phyloP scores from a whole-genome alignment of 2,797 vertebrate genomes.

The Sebastes nivosus region DNA sequence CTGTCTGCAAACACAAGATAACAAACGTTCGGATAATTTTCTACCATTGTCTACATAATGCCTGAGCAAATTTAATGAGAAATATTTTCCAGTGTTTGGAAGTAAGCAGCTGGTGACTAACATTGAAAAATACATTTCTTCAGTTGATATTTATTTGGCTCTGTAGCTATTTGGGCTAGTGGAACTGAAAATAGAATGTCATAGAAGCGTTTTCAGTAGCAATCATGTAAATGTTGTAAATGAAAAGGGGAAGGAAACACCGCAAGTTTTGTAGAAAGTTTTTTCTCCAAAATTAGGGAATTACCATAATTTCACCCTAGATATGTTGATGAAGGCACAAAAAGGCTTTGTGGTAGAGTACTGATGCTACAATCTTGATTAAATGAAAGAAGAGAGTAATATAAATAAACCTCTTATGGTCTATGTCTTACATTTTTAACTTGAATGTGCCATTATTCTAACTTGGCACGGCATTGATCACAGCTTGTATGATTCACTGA shows the following conservation, averaged over 20 bases:
- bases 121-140: background rate
- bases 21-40: background rate
- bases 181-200: background rate
- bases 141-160: background rate
- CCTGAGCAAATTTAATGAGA: background rate
- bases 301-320: background rate
- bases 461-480: constrained; percentile 22
- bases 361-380: constrained; percentile 1
- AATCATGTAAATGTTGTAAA: background rate
- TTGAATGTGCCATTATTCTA: constrained; percentile 21
- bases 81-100: background rate
- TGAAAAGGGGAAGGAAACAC: background rate
- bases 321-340: background rate
- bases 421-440: constrained; percentile 11
- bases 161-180: no score
- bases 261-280: background rate
- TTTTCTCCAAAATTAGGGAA: background rate
- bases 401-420: background rate
- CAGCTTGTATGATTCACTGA: constrained; percentile 42
- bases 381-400: constrained; percentile 1
- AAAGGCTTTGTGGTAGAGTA: background rate
- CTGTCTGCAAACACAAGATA: constrained; percentile 6
- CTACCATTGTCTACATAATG: background rate
- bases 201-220: background rate
- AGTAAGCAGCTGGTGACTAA: background rate